phyloP scores from a whole-genome alignment of 1,140 invertebrate genomes.

The Araneus ventricosus region DNA sequence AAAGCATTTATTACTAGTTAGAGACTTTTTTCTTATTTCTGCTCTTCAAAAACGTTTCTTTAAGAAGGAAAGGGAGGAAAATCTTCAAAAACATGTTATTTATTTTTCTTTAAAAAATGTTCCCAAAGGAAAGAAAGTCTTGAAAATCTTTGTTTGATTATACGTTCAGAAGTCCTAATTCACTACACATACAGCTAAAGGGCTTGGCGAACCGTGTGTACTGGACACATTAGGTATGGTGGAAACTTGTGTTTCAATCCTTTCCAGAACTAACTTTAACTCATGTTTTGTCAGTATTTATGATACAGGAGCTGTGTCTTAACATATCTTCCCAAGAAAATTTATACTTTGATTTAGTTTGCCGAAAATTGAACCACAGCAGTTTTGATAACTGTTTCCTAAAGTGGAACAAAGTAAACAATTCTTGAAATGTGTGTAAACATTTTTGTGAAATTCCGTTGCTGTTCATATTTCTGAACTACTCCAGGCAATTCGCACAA shows the following conservation, averaged over 20 bases:
- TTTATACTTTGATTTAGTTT: neutral
- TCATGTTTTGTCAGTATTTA: neutral
- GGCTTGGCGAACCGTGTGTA: neutral
- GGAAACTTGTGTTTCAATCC: neutral
- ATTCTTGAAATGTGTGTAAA: too few species aligned
- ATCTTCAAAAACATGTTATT: neutral
- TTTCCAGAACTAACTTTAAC: neutral
- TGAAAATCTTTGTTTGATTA: neutral
- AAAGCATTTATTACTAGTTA: too few species aligned
- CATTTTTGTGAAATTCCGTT: too few species aligned
- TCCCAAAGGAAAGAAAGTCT: neutral
- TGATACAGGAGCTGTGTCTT: neutral
- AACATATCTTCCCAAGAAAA: neutral
- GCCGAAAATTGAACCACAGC: too few species aligned
- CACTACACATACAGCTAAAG: neutral
- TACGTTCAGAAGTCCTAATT: neutral
- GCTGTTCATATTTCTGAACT: too few species aligned
- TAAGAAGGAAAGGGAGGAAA: neutral
- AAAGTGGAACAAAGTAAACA: too few species aligned
- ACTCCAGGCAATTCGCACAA: too few species aligned
- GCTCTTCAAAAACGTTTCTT: too few species aligned
- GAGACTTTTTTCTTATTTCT: too few species aligned
- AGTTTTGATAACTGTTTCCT: too few species aligned
- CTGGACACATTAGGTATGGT: neutral
- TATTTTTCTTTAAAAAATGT: neutral